phyloP scores from a whole-genome alignment of 1,140 invertebrate genomes.

The Triops longicaudatus region DNA sequence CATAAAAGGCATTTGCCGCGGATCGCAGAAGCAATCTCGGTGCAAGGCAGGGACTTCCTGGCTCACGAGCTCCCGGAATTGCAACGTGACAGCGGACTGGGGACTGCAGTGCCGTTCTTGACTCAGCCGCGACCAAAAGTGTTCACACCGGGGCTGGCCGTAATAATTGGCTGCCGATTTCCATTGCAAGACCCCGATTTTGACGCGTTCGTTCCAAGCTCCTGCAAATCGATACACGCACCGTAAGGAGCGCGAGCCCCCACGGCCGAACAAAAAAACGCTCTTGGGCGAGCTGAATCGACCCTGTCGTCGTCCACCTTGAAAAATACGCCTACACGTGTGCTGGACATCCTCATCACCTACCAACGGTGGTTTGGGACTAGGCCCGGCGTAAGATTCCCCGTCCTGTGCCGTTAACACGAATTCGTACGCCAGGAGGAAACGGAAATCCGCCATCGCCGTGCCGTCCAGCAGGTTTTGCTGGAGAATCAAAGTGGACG shows the following conservation, averaged over 20 bases:
- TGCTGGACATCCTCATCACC: slow-evolving; percentile 31
- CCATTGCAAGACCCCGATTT: slow-evolving; percentile 48
- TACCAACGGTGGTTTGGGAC: slow-evolving; percentile 34
- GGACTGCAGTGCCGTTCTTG: slow-evolving; percentile 34
- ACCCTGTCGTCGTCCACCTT: slow-evolving; percentile 39
- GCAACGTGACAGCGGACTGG: slow-evolving; percentile 46
- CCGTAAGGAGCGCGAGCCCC: slow-evolving; percentile 61
- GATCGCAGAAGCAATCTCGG: slow-evolving; percentile 62
- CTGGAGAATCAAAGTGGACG: slow-evolving; percentile 19
- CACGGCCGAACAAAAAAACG: slow-evolving; percentile 71
- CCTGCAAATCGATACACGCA: slow-evolving; percentile 66
- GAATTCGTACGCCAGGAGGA: slow-evolving; percentile 69
- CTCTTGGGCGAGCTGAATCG: slow-evolving; percentile 64
- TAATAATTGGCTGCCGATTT: slow-evolving; percentile 11
- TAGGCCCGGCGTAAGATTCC: slow-evolving; percentile 48
- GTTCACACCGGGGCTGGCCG: slow-evolving; percentile 44
- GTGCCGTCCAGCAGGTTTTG: slow-evolving; percentile 39
- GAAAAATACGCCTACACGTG: slow-evolving; percentile 31
- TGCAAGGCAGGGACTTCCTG: slow-evolving; percentile 49
- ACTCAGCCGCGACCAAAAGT: slow-evolving; percentile 28
- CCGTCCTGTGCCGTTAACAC: slow-evolving; percentile 68
- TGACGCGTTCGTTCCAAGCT: slow-evolving; percentile 54
- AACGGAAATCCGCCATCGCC: slow-evolving; percentile 64
- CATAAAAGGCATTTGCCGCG: slow-evolving; percentile 33
- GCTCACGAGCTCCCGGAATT: slow-evolving; percentile 66